Base-by-base conservation (phyloP, 2,113 vertebrate genomes). In the Carollia perspicillata region DNA sequence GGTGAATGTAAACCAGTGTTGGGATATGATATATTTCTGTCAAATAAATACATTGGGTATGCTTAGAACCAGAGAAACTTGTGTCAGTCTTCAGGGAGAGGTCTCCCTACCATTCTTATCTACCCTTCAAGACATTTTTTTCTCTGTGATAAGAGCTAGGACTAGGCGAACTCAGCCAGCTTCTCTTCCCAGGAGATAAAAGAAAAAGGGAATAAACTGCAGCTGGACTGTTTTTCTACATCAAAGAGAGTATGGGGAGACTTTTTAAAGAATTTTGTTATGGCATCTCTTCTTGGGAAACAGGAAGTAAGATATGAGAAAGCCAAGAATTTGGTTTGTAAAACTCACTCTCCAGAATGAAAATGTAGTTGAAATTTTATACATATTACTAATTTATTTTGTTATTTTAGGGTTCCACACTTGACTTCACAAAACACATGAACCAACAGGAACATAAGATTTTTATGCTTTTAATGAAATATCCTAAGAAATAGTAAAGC, bases 171-270 rank as follows among this genome's bases (percentile, higher is more conserved):
- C 42, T 11, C 28, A 94, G 18, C 20, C 74, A 89, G 30, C 40
- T 65, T 86, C 51, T 83, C 91, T 80, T 89, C 79, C 66, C 87
- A 89, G 40, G 42, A 96, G 89, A 75, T 86, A n/a, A 93, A 89
- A 89, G 69, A 23, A 74, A n/a, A 16, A 28, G 7, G n/a, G 11
- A 66, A 51, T 92, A 79, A 95, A 77, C 69, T 86, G 13, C 69
- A 89, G 79, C 63, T 78, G 79, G 72, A 28, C 42, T 83, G 28
- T 65, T 95, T 95, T 86, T 22, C 47, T 74, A 51, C 55, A 84
- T 87, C 74, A 95, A 93, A 97, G 87, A 77, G 26, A 33, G 26
- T 47, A 35, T 20, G 40, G 11, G 40, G 14, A 40, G 9, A 60
- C 4, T 93, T 71, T 42, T 89, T 75, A 88, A 94, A 89, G 51